A percentile compares a stretch with the other conserved stretches of the same genome.
Conservation (phyloP, 2,113 vertebrate species). For the Pseudopodoces humilis region DNA sequence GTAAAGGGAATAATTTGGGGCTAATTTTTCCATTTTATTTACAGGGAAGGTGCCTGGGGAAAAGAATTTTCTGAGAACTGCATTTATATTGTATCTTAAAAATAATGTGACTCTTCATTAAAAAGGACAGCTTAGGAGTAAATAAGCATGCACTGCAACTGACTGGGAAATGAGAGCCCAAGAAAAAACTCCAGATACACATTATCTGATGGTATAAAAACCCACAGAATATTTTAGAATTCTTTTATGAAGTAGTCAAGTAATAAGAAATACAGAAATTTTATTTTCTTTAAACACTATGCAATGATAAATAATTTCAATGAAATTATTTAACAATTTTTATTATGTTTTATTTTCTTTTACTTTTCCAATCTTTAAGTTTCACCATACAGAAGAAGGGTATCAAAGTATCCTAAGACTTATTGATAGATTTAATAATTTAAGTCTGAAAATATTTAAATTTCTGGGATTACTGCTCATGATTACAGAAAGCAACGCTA, state of each 20-base stretch:
- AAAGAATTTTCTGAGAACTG: not conserved
- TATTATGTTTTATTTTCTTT: not conserved
- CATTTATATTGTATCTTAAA: not conserved
- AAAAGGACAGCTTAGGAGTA: not conserved
- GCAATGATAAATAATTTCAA: not conserved
- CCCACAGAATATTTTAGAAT: not conserved
- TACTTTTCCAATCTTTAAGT: not conserved
- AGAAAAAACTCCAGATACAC: not conserved
- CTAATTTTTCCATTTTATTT: not conserved
- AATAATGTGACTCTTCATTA: not conserved
- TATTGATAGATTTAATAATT: not conserved
- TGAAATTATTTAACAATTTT: not conserved
- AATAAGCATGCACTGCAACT: not conserved
- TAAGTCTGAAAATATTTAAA: not conserved
- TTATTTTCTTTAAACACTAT: not conserved
- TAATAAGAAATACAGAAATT: not conserved
- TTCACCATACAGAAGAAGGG: fast-evolving
- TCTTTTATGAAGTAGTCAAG: not conserved
- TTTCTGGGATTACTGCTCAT: not conserved
- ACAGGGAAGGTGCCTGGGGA: not conserved
- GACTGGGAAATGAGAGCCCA: not conserved
- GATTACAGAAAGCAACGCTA: not conserved
- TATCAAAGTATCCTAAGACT: not conserved
- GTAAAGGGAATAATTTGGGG: not conserved
- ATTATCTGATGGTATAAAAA: not conserved